These are phyloP conservation scores for Orius insidiosus DNA, from an alignment of 1,140 invertebrate species.

Conservation along the genomic window DNA sequence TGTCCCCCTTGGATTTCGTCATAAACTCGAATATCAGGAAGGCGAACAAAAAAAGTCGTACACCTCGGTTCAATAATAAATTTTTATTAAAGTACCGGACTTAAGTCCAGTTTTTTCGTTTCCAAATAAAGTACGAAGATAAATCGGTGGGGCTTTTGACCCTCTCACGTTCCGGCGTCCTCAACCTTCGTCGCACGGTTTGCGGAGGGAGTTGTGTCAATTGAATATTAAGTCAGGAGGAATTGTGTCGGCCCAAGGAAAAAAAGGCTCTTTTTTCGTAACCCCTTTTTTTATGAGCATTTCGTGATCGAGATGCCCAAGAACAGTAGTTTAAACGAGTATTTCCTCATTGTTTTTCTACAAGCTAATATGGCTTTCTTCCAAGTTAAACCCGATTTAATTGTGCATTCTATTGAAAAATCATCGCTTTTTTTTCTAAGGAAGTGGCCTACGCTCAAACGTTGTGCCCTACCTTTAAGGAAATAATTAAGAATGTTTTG, in stretches of 20 bases:
- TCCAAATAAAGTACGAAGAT: background rate
- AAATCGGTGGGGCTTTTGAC: background rate
- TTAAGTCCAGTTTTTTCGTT: background rate
- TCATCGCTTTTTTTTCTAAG: no score
- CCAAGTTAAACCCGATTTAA: no score
- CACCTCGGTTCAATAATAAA: background rate
- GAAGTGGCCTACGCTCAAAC: no score
- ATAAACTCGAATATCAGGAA: background rate
- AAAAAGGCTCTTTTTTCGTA: no score
- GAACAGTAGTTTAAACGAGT: no score
- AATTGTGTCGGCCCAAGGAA: background rate
- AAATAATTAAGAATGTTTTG: no score
- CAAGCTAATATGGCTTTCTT: no score
- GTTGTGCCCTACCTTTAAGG: no score
- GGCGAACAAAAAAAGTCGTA: background rate
- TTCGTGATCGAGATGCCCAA: no score
- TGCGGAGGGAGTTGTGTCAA: background rate
- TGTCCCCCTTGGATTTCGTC: slow-evolving; percentile 2
- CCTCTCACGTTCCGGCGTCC: background rate
- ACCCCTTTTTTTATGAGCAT: no score
- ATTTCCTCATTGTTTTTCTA: no score
- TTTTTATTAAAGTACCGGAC: background rate
- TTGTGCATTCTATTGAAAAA: no score
- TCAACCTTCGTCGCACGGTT: background rate
- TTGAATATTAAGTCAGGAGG: background rate